phyloP scores from a whole-genome alignment of 2,113 vertebrate genomes.

The Eulemur rufifrons region DNA sequence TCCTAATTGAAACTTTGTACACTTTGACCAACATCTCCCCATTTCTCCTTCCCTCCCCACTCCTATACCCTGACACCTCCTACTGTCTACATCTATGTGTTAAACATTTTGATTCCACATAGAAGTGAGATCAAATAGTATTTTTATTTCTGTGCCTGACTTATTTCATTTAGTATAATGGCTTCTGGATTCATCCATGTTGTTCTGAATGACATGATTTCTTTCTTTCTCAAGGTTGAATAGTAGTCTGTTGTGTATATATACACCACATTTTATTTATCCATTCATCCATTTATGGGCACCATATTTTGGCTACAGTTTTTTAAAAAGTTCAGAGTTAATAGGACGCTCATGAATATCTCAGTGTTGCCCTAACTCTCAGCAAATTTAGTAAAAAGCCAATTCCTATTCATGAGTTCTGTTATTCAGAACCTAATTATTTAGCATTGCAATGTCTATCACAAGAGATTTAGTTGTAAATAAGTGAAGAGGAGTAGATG shows the following conservation, averaged over 20 bases:
- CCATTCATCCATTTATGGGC: neutral
- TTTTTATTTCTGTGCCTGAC: neutral
- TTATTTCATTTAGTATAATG: neutral
- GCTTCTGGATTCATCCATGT: neutral
- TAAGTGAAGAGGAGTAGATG: neutral
- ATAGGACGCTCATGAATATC: neutral
- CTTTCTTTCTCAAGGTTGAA: neutral
- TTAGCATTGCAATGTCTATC: neutral
- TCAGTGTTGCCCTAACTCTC: neutral
- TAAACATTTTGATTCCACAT: neutral
- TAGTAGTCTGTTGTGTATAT: neutral
- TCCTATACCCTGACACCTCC: accelerated
- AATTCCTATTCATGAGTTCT: neutral
- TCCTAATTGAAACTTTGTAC: neutral
- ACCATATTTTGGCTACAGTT: neutral
- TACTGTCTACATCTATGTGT: neutral
- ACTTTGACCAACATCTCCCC: neutral
- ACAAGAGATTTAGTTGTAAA: neutral
- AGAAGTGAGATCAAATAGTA: neutral
- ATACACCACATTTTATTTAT: neutral
- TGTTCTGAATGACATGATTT: neutral
- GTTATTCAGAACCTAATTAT: neutral
- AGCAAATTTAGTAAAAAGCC: neutral
- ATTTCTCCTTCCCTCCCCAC: neutral
- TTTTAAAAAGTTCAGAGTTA: neutral